These are phyloP conservation scores for Phenacoccus solenopsis DNA, from an alignment of 1,140 invertebrate species.

Conservation along the genomic window DNA sequence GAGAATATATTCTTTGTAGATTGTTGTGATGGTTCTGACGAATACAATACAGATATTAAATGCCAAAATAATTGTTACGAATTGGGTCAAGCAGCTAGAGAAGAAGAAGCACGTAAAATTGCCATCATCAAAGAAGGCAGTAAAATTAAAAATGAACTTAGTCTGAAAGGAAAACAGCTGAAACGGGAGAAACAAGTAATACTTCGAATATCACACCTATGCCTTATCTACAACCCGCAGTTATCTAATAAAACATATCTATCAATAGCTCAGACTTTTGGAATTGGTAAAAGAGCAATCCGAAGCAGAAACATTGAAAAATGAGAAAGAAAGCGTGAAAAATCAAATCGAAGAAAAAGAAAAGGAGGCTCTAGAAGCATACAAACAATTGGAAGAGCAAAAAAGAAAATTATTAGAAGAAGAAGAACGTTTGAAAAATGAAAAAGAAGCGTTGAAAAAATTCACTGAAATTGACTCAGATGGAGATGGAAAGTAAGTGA, in stretches of 20 bases:
- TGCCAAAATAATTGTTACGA: slow-evolving; percentile 74
- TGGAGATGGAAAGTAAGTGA: slow-evolving; percentile 45
- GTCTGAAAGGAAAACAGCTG: slow-evolving; percentile 57
- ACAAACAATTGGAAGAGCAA: slow-evolving; percentile 37
- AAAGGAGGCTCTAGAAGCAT: slow-evolving; percentile 59
- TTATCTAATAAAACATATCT: slow-evolving; percentile 18
- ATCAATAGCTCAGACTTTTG: slow-evolving; percentile 40
- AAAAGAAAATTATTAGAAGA: slow-evolving; percentile 45
- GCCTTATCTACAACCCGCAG: neutral
- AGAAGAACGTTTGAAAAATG: slow-evolving; percentile 38
- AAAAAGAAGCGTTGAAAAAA: slow-evolving; percentile 49
- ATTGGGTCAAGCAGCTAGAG: slow-evolving; percentile 61
- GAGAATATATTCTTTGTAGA: slow-evolving; percentile 53
- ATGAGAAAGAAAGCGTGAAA: slow-evolving; percentile 61
- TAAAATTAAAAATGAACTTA: slow-evolving; percentile 59
- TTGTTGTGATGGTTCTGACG: slow-evolving; percentile 95
- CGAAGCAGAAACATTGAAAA: slow-evolving; percentile 54
- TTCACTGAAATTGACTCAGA: slow-evolving; percentile 67
- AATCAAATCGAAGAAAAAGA: slow-evolving; percentile 57
- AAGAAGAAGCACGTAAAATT: slow-evolving; percentile 54
- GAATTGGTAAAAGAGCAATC: slow-evolving; percentile 56
- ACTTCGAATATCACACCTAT: too few species aligned
- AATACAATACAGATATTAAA: slow-evolving; percentile 46
- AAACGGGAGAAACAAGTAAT: slow-evolving; percentile 53
- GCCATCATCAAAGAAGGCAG: slow-evolving; percentile 65